Evolutionary conservation across 2,888 invertebrate genomes (phyloP), one percentile per base, ranked within the genome.

Genomic region (Tipula lateralis): DNA sequence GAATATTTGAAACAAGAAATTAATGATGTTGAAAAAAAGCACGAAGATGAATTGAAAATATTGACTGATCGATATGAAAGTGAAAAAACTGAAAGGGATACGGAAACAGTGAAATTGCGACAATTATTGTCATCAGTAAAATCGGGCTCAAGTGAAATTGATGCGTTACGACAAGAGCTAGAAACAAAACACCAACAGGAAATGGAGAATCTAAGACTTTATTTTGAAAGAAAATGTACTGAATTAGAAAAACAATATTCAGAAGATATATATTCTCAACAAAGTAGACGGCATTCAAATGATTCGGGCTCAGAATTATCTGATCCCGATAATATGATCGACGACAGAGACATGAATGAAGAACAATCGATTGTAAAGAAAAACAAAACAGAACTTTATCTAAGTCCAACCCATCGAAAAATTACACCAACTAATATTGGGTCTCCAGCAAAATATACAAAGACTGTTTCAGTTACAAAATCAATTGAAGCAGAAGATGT

Each of bases 241-340:
- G 95, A 96, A 87, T 92, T 96, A 89, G 95, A 95, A 88, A 94
- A 95, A 87, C 94, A 95, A 93, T 95, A 93, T 88, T 93, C 94
- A 0, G 94, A 94, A 87, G 94, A 94, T 87, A 90, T 94, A 7
- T 93, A 93, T 87, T 94, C 93, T 86, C 93, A 93, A 87, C 93
- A 93, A 83, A 93, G 93, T 24, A 92, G 93, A 85, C 93, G 92
- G 87, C 89, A 92, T 88, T 92, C 92, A 4, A 90, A 90, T 84
- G 88, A 89, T 84, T 89, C 89, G 13, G 87, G 87, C 3, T 87
- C 87, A 16, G 90, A 90, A 84, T 87, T 88, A 82, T 90, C 90
- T 0, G 90, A 90, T 85, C 88, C 88, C 32, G 90, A 90, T 84
- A 88, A 88, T 84, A 85, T 89, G 86, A 29, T 50, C 85, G 85